phyloP scores from a whole-genome alignment of 2,888 invertebrate species.

The Drosophila suboccidentalis region DNA sequence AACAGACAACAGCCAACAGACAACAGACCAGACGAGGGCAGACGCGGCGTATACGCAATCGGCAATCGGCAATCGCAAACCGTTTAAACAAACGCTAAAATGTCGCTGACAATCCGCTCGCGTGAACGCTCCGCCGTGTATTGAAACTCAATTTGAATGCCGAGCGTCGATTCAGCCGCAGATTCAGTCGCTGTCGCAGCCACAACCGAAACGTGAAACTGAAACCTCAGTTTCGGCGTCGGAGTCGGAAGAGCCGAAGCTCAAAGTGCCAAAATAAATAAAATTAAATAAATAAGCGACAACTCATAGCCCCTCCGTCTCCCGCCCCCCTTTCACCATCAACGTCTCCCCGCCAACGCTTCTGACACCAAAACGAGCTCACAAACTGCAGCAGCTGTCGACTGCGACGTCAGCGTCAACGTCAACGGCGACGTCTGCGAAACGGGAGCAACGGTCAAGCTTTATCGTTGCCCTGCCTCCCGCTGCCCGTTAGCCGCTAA shows the following conservation, averaged over 20 bases:
- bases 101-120: constrained; percentile 60
- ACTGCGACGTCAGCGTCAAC: neutral
- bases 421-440: constrained; percentile 9
- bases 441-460: constrained; percentile 70
- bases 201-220: constrained; percentile 38
- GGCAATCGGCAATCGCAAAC: constrained; percentile 58
- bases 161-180: constrained; percentile 8
- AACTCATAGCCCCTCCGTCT: constrained; percentile 25
- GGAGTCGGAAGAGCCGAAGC: constrained; percentile 71
- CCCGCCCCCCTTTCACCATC: constrained; percentile 36
- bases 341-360: constrained; percentile 22
- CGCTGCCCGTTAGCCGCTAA: constrained; percentile 20
- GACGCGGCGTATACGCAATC: constrained; percentile 68
- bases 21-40: constrained; percentile 19
- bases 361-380: constrained; percentile 73
- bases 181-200: constrained; percentile 18
- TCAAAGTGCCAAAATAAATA: constrained; percentile 60
- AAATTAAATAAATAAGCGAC: constrained; percentile 40
- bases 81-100: constrained; percentile 28
- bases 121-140: constrained; percentile 77
- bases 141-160: constrained; percentile 72
- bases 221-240: constrained; percentile 51
- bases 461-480: constrained; percentile 12
- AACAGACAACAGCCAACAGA: constrained; percentile 12
- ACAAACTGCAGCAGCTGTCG: constrained; percentile 66